Percentiles rank a stretch among this genome's conserved stretches.
These are phyloP conservation scores for Sceloporus undulatus DNA, from an alignment of 2,113 vertebrate genomes.

Conservation along the genomic window DNA sequence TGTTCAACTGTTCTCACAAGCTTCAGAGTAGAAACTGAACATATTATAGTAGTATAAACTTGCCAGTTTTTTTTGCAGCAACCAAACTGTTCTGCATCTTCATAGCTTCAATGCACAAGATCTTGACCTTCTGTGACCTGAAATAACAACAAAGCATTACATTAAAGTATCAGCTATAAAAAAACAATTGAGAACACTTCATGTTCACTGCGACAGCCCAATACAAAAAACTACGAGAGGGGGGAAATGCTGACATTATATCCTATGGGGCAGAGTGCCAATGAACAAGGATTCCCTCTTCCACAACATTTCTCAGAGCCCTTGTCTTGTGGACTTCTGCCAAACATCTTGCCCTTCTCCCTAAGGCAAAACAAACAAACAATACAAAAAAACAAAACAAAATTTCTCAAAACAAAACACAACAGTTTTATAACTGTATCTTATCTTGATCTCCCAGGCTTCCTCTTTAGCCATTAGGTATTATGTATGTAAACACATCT, in stretches of 20 bases:
- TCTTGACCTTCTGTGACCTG: constrained; percentile 87
- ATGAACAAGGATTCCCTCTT: background rate
- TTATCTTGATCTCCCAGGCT: no score
- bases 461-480: no score
- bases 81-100: constrained; percentile 99
- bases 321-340: background rate
- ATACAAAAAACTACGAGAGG: background rate
- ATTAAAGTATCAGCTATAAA: background rate
- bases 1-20: constrained; percentile 48
- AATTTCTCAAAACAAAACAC: no score
- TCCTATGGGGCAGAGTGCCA: background rate
- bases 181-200: background rate
- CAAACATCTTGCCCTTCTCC: background rate
- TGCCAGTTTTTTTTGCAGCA: constrained; percentile 89
- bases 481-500: background rate
- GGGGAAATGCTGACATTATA: no score
- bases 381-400: no score
- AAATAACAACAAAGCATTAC: constrained; percentile 59
- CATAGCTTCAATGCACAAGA: constrained; percentile 93
- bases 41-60: constrained; percentile 74
- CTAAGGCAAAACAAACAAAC: background rate
- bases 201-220: background rate
- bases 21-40: constrained; percentile 58
- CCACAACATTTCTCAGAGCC: background rate
- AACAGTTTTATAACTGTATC: no score